Evolutionary conservation across 2,888 invertebrate genomes (phyloP).

Genomic region (Drosophila nigritarsus): DNA sequence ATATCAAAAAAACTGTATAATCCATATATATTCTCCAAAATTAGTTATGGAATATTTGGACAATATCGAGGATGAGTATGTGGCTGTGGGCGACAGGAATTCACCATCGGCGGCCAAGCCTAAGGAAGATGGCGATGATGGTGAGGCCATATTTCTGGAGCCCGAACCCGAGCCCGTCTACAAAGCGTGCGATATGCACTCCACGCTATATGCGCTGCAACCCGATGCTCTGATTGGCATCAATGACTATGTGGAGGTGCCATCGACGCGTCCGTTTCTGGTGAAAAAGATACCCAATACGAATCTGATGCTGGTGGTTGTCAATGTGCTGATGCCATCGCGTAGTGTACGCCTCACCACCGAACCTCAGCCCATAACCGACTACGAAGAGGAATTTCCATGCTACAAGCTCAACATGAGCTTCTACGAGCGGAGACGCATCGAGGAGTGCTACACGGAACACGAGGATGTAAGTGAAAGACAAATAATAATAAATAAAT

Average conservation of each 20-base stretch:
- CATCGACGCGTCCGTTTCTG: constrained; percentile 88
- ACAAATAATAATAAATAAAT: background rate
- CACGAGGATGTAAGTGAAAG: constrained; percentile 88
- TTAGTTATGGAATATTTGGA: constrained; percentile 85
- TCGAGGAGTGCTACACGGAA: constrained; percentile 91
- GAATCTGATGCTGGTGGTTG: constrained; percentile 91
- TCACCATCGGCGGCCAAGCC: constrained; percentile 70
- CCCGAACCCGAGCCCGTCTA: constrained; percentile 81
- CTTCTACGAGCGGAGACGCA: constrained; percentile 88
- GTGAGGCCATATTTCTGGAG: constrained; percentile 84
- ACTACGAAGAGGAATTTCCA: constrained; percentile 87
- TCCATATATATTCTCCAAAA: too few relatives aligned
- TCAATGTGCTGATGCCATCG: constrained; percentile 86
- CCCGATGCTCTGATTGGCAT: constrained; percentile 86
- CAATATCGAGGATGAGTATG: constrained; percentile 84
- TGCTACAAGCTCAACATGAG: constrained; percentile 92
- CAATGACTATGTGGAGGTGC: constrained; percentile 84
- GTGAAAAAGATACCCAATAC: constrained; percentile 91
- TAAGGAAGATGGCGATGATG: constrained; percentile 80
- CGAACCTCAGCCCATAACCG: constrained; percentile 85
- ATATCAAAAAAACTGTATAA: background rate
- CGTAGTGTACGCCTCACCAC: constrained; percentile 86
- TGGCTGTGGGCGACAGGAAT: constrained; percentile 80
- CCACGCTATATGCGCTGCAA: constrained; percentile 89
- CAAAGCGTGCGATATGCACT: constrained; percentile 90